These are phyloP conservation scores for Syncerus caffer DNA, from an alignment of 2,797 vertebrate genomes.

Conservation along the genomic window DNA sequence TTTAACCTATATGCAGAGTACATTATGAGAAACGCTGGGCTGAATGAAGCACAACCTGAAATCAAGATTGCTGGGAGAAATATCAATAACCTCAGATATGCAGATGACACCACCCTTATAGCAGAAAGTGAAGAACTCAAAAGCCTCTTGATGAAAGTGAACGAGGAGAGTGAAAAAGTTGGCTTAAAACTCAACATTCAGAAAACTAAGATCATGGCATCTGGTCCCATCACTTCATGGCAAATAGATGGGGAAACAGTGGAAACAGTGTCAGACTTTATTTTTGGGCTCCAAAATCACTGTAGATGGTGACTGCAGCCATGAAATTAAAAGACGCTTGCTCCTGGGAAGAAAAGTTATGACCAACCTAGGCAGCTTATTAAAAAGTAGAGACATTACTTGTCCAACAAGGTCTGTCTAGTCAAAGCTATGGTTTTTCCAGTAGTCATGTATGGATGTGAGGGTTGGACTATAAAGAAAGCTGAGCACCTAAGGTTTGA, in stretches of 20 bases:
- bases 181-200: background rate
- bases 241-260: background rate
- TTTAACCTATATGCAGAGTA: background rate
- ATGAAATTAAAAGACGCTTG: background rate
- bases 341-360: background rate
- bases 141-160: background rate
- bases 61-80: background rate
- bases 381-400: background rate
- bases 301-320: background rate
- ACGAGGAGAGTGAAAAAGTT: background rate
- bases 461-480: background rate
- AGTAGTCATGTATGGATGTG: background rate
- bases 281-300: background rate
- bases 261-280: background rate
- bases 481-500: background rate
- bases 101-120: background rate
- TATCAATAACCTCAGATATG: background rate
- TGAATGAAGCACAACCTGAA: background rate
- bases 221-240: background rate
- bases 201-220: background rate
- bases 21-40: background rate
- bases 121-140: background rate
- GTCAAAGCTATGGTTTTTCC: background rate
- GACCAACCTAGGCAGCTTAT: background rate
- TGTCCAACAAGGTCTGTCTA: background rate